Base-by-base conservation (phyloP, 2,888 invertebrate genomes). In the Eulithis testata region DNA sequence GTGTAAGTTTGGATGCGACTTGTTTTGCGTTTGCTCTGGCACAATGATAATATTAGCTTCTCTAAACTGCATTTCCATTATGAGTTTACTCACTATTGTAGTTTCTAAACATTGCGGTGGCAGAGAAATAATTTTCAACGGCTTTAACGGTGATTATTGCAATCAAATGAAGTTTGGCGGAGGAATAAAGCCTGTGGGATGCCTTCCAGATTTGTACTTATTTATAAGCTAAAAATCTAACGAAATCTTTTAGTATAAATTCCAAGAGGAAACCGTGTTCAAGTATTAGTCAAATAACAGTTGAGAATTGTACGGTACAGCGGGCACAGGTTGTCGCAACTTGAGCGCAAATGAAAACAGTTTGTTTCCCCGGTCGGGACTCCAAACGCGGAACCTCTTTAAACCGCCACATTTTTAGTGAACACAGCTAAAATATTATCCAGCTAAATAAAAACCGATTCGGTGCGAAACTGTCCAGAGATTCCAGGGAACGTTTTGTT, bases 291-390 rank as follows among this genome's bases (percentile, higher is more conserved):
- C 70, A 71, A 73, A 73, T 71, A 73, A 70, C 62, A 72, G 66
- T 69, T 66, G 72, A 74, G 70, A 76, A 76, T 76, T 74, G 72
- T 68, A 67, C 66, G 70, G 63, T 67, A 66, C 68, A 78, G 71
- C 72, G 73, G 71, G 66, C 75, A 73, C 78, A 79, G 75, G 77
- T 78, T 79, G 76, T 76, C 76, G 73, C 75, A 74, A 77, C 77
- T 78, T 77, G 68, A 70, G 77, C 75, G 76, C 78, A 82, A 82
- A 86, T 86, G 83, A 86, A 86, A 86, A 82, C 83, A 77, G 85
- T 85, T 84, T 82, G 83, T 84, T 86, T 81, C 74, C 71, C 76
- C 71, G 63, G 65, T 60, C 73, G 77, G 74, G 76, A 75, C 74
- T 77, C 71, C 69, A 73, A 76, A 77, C 80, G 75, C 76, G 72